Percentiles rank a stretch among this genome's conserved stretches.
Evolutionary conservation across 92 coral and sea anemone species (phyloP).

Genomic region (Parazoanthus atlanticus): DNA sequence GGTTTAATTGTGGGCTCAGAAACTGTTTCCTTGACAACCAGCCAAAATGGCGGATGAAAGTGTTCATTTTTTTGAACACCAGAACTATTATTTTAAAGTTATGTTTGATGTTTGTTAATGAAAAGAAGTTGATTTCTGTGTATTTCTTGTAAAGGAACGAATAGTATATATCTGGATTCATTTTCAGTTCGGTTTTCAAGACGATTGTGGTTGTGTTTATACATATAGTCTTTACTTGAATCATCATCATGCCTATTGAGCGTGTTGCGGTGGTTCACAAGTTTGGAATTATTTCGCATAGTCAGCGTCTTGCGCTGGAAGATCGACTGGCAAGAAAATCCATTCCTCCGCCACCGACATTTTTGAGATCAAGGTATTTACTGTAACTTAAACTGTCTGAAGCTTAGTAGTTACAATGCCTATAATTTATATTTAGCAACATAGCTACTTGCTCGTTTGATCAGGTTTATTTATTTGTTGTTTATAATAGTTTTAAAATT

Average conservation of each 20-base stretch:
- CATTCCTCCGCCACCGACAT: conserved; percentile 64
- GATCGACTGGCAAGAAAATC: conserved; percentile 82
- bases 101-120: not conserved
- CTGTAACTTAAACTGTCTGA: too few relatives aligned
- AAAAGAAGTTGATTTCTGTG: not conserved
- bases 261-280: conserved; percentile 91
- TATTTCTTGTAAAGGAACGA: not conserved
- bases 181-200: not conserved
- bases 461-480: too few relatives aligned
- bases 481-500: too few relatives aligned
- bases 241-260: conserved; percentile 77
- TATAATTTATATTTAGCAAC: too few relatives aligned
- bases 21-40: not conserved
- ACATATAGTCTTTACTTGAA: not conserved
- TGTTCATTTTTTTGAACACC: not conserved
- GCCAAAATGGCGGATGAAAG: conserved; percentile 27
- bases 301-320: conserved; percentile 82
- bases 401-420: too few relatives aligned
- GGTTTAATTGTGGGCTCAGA: not conserved
- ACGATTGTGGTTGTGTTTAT: too few relatives aligned
- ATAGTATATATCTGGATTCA: too few relatives aligned
- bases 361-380: conserved; percentile 68
- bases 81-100: not conserved
- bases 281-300: conserved; percentile 95
- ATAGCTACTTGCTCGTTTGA: too few relatives aligned